Percentiles rank a stretch among this genome's conserved stretches.
phyloP scores from a whole-genome alignment of 2,797 vertebrate species.

The Pelochelys cantorii region DNA sequence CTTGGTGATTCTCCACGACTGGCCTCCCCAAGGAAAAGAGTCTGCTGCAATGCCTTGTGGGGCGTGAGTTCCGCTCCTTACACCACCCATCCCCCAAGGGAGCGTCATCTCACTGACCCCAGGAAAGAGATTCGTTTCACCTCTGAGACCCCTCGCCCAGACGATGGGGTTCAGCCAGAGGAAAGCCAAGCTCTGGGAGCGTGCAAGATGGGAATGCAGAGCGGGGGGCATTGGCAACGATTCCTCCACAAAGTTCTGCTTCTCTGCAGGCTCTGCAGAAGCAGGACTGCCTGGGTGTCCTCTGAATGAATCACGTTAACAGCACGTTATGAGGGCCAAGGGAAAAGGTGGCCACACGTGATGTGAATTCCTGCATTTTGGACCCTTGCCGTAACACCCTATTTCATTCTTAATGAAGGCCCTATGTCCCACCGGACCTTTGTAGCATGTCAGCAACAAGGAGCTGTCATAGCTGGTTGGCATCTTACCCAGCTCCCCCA shows the following conservation, averaged over 20 bases:
- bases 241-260: background rate
- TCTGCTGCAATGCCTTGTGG: background rate
- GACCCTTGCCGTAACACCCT: constrained; percentile 21
- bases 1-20: background rate
- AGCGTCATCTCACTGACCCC: background rate
- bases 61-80: background rate
- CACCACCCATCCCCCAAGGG: background rate
- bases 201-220: accelerated
- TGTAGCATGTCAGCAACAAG: constrained; percentile 3
- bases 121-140: background rate
- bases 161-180: background rate
- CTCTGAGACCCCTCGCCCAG: background rate
- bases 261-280: background rate
- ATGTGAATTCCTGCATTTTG: constrained; percentile 26
- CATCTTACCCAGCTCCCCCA: constrained; percentile 10
- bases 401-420: constrained; percentile 32
- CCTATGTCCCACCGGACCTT: background rate
- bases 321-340: background rate
- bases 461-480: background rate
- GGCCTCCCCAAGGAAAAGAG: background rate
- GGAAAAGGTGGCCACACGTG: constrained; percentile 17
- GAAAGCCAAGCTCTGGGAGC: background rate
- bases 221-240: background rate
- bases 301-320: background rate
- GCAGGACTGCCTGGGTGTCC: background rate